A percentile compares a stretch with the other conserved stretches of the same genome.
phyloP scores from a whole-genome alignment of 2,113 vertebrate genomes.

The Heterotis niloticus region DNA sequence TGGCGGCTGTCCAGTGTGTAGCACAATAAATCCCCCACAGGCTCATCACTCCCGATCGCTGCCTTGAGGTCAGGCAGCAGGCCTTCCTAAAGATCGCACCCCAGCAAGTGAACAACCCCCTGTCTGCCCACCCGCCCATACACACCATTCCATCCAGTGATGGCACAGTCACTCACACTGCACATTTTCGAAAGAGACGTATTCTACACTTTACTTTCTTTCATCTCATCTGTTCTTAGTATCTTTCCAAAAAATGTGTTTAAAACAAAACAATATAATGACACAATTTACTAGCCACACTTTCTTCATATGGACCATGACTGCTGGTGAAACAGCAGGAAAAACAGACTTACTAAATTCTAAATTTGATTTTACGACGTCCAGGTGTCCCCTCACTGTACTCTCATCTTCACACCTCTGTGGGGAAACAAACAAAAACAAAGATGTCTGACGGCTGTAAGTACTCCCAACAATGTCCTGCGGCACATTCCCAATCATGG shows the following conservation, averaged over 20 bases:
- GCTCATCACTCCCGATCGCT: constrained; percentile 67
- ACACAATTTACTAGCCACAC: not conserved
- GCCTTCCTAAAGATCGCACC: constrained; percentile 64
- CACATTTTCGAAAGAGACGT: not conserved
- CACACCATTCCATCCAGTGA: not conserved
- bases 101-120: not conserved
- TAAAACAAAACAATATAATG: not conserved
- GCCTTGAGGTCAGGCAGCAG: constrained; percentile 70
- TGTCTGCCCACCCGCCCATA: constrained; percentile 23
- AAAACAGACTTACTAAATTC: constrained; percentile 56
- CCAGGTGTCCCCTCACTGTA: constrained; percentile 52
- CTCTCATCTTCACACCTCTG: constrained; percentile 50
- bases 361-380: constrained; percentile 46
- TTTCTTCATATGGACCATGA: too few species aligned
- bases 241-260: not conserved
- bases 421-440: not conserved
- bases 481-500: not conserved
- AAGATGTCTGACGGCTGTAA: not conserved
- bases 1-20: constrained; percentile 50
- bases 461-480: not conserved
- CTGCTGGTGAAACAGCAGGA: not conserved
- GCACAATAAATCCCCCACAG: constrained; percentile 62
- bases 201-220: not conserved
- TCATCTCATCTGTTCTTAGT: not conserved
- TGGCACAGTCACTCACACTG: not conserved